phyloP scores from a whole-genome alignment of 2,888 invertebrate genomes.

The Nymphalis urticae region DNA sequence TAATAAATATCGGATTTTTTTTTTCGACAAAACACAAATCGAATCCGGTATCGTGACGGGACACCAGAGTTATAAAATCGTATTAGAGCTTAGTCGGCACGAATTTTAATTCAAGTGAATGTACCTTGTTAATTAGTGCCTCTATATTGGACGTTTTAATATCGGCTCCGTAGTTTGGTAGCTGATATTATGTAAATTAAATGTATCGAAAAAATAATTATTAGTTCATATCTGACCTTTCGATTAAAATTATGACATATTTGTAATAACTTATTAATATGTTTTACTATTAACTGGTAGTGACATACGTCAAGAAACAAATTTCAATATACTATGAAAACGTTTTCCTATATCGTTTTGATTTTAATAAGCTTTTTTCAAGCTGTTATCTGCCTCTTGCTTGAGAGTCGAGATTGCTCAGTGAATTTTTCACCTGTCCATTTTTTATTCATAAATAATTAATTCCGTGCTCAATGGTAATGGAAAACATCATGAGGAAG shows the following conservation, averaged over 20 bases:
- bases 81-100: slow-evolving; percentile 30
- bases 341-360: no score
- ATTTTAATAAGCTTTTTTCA: no score
- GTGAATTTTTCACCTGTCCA: no score
- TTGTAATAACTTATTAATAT: slow-evolving; percentile 13
- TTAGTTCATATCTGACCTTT: slow-evolving; percentile 22
- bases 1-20: slow-evolving; percentile 39
- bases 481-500: no score
- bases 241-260: slow-evolving; percentile 22
- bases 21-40: slow-evolving; percentile 23
- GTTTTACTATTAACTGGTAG: slow-evolving; percentile 10
- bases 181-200: slow-evolving; percentile 29
- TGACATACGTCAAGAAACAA: background rate
- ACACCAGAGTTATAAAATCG: slow-evolving; percentile 35
- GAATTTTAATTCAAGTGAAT: slow-evolving; percentile 32
- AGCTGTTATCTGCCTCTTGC: no score
- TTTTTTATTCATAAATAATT: no score
- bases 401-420: no score
- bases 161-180: slow-evolving; percentile 30
- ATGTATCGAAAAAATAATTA: slow-evolving; percentile 25
- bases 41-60: slow-evolving; percentile 35
- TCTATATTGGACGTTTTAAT: slow-evolving; percentile 23
- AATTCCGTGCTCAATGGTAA: no score
- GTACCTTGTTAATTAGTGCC: slow-evolving; percentile 35
- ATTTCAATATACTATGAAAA: background rate